Percentiles rank a stretch among this genome's conserved stretches.
Evolutionary conservation across 1,140 invertebrate species (phyloP).

Genomic region (Sitophilus oryzae): DNA sequence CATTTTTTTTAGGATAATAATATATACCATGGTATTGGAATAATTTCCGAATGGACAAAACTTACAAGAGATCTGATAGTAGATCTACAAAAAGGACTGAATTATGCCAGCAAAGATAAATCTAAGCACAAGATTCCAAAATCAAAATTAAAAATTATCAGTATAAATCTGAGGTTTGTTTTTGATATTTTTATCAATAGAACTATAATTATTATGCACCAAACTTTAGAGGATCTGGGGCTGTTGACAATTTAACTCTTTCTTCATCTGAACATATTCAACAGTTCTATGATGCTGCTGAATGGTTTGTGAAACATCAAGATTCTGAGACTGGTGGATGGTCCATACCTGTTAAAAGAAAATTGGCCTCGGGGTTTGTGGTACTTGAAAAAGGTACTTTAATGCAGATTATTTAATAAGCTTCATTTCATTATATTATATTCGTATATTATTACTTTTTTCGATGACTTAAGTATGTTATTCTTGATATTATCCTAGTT

Average conservation of each 20-base stretch:
- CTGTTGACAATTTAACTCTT: conserved; percentile 75
- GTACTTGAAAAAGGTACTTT: conserved; percentile 40
- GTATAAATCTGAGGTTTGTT: conserved; percentile 52
- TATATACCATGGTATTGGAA: conserved; percentile 83
- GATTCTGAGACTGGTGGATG: conserved; percentile 76
- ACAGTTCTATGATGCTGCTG: conserved; percentile 87
- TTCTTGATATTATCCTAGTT: no score
- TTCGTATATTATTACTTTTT: not conserved
- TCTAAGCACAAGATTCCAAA: conserved; percentile 64
- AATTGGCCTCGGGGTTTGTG: conserved; percentile 67
- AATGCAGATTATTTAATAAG: no score
- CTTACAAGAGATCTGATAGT: conserved; percentile 84
- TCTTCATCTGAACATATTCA: conserved; percentile 78
- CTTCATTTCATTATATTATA: no score
- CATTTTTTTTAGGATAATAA: conserved; percentile 56
- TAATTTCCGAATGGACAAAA: conserved; percentile 64
- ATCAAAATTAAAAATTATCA: conserved; percentile 67
- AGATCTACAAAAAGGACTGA: conserved; percentile 85
- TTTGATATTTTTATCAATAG: not conserved
- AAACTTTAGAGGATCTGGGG: conserved; percentile 59
- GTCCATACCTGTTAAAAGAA: conserved; percentile 78
- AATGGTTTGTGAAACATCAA: conserved; percentile 90
- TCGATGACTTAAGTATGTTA: no score
- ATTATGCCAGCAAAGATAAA: conserved; percentile 56
- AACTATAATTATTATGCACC: not conserved